phyloP scores from a whole-genome alignment of 1,140 invertebrate species.

The Camponotus floridanus region DNA sequence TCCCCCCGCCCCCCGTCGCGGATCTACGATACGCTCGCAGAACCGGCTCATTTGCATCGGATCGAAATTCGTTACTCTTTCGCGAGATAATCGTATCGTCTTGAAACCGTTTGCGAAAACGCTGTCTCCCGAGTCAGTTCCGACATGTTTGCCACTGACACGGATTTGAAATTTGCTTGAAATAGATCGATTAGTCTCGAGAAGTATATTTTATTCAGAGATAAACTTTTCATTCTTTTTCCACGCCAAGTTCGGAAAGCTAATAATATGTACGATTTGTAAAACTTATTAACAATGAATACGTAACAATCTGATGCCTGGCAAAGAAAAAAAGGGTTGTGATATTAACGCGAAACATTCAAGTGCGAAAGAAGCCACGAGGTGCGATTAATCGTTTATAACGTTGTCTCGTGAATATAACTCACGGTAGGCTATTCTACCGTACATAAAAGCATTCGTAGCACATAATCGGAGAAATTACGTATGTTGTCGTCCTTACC shows the following conservation, averaged over 20 bases:
- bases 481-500: conserved; percentile 25
- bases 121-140: conserved; percentile 55
- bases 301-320: neutral
- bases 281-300: neutral
- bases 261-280: neutral
- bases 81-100: conserved; percentile 73
- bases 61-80: conserved; percentile 79
- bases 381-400: conserved; percentile 19
- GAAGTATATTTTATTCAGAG: neutral
- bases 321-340: neutral
- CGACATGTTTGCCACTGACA: neutral
- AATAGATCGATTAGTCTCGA: neutral
- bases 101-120: conserved; percentile 65
- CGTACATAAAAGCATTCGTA: conserved; percentile 38
- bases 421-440: conserved; percentile 1
- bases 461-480: conserved; percentile 54
- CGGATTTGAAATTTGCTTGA: neutral
- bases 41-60: conserved; percentile 79
- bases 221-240: neutral
- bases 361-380: neutral
- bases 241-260: neutral
- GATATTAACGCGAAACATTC: neutral
- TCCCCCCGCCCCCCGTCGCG: neutral
- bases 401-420: neutral
- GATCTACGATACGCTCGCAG: conserved; percentile 62